Evolutionary conservation across 2,113 vertebrate genomes (phyloP), one percentile per base, ranked within the genome.

Genomic region (Todiramphus saurophagus): DNA sequence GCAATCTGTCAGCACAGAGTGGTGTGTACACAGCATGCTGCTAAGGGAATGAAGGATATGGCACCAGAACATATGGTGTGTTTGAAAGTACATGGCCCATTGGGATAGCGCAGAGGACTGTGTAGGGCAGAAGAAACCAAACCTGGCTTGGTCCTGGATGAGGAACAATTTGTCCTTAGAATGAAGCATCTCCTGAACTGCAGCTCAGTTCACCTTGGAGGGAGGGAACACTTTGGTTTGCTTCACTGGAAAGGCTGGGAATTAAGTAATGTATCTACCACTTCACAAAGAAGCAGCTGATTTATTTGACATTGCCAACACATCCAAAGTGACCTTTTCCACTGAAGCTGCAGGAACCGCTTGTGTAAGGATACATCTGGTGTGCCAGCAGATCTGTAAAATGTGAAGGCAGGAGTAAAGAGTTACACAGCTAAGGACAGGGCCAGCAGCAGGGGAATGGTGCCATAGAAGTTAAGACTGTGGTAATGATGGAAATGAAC

Each of bases 51-150:
- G 6, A 72, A 87, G 66, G 81, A 30, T 48, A n/a, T 17, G 53
- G 81, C 53, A 75, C 19, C 56, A 41, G 56, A 87, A 92, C 94
- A 91, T 92, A 94, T 44, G 83, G 89, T 21, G 43, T 56, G 43
- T 70, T 78, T 92, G 68, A 81, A 92, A 95, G 60, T 75, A 97
- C 83, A 67, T 1, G 6, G 83, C 28, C 93, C 5, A 0, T 4
- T 51, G 77, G 86, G 89, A 92, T 21, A 56, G 27, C 0, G 0
- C 5, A 87, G 48, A 75, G 69, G 77, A 89, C 81, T 87, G 56
- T 33, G 53, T 51, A 96, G 83, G 89, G 73, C 77, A 94, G 66
- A 79, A 75, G 43, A 89, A 92, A 75, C n/a, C 46, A 94, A 87
- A 63, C 11, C 66, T 68, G 21, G 58, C 27, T 16, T 15, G 18